Evolutionary conservation across 1,140 invertebrate genomes (phyloP), one percentile per base, ranked within the genome.

Genomic region (Eumaeus atala): DNA sequence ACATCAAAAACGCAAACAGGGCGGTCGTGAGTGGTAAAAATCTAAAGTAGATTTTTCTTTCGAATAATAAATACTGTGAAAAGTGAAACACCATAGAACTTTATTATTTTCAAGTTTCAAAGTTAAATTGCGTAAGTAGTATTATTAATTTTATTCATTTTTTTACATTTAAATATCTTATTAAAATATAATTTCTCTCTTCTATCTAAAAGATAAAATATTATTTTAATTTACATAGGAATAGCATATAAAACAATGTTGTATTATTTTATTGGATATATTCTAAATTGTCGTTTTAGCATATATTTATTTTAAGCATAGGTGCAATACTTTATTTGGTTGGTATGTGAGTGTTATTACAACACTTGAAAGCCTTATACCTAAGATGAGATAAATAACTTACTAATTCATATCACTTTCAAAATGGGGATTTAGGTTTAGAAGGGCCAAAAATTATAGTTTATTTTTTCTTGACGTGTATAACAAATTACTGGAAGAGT

Each of bases 1-100:
- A 72, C 65, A 74, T 71, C 74, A 80, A 81, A 81, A 80, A 70
- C 74, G 70, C 79, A 79, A 67, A 64, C 61, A 66, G 76, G 58
- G 35, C 62, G 60, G 60, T 48, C 54, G 59, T 61, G 62, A 58
- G 54, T 56, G 56, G 58, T 58, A 36, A 54, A 37, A 48, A 54
- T 11, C 28, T 12, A 33, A 12, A 28, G 5, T 14, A 33, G 12
- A 14, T 33, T 33, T 33, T 33, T 9, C 14, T 49, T 49, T 34
- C 48, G 48, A 50, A 50, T 28, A 49, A 50, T 35, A 34, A 21
- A 11, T 14, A 1, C 9, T 33, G 33, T 36, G 48, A 34, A 34
- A n/a, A 33, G 48, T 50, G 48, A 50, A 35, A 50, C 34, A 33
- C 33, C 34, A 8, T 8, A 28, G 33, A n/a, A n/a, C 11, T 48